A percentile compares a stretch with the other conserved stretches of the same genome.
Evolutionary conservation across 1,140 invertebrate species (phyloP).

Genomic region (Anadara kagoshimensis): DNA sequence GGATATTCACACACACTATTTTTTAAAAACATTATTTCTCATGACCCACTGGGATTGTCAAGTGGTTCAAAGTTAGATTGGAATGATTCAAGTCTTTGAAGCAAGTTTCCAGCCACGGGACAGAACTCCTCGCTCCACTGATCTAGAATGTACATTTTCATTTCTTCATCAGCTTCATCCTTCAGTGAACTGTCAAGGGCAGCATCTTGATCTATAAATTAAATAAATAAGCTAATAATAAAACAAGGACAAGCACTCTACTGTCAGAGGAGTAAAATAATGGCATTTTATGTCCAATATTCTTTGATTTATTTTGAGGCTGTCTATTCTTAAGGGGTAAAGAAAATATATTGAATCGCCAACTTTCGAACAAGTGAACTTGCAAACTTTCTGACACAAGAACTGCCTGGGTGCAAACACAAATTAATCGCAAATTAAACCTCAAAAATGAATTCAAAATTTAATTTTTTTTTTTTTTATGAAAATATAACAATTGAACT

Average conservation of each 20-base stretch:
- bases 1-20: too few species aligned
- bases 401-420: too few species aligned
- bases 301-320: not conserved
- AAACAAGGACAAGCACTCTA: too few species aligned
- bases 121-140: conserved; percentile 70
- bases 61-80: conserved; percentile 68
- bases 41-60: conserved; percentile 49
- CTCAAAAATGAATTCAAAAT: too few species aligned
- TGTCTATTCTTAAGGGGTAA: not conserved
- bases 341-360: too few species aligned
- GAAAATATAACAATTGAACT: too few species aligned
- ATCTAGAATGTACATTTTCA: conserved; percentile 63
- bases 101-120: conserved; percentile 68
- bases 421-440: too few species aligned
- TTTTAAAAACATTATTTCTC: conserved; percentile 9
- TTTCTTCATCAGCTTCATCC: conserved; percentile 57
- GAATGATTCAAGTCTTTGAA: conserved; percentile 67
- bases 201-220: conserved; percentile 61
- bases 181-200: conserved; percentile 47
- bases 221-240: not conserved
- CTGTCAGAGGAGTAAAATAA: not conserved
- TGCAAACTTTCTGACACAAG: too few species aligned
- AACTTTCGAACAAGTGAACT: too few species aligned
- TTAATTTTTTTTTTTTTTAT: too few species aligned
- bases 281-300: not conserved